A percentile compares a stretch with the other conserved stretches of the same genome.
These are phyloP conservation scores for Perccottus glenii DNA, from an alignment of 2,113 vertebrate genomes.

Conservation along the genomic window DNA sequence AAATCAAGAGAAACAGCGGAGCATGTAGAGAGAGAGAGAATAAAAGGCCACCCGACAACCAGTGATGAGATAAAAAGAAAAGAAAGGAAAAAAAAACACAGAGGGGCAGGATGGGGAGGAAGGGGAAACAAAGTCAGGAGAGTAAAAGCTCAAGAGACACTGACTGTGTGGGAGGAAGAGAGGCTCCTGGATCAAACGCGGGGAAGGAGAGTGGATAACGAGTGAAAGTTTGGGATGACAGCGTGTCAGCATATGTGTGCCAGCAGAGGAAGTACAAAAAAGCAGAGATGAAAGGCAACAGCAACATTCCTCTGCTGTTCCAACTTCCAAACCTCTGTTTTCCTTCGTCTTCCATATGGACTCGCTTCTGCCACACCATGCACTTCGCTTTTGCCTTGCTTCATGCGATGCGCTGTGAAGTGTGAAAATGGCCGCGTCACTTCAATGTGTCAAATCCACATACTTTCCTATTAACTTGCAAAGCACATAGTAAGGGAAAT, in stretches of 20 bases:
- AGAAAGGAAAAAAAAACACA: constrained; percentile 23
- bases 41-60: constrained; percentile 49
- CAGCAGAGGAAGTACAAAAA: constrained; percentile 19
- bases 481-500: constrained; percentile 10
- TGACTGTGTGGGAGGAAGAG: constrained; percentile 53
- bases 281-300: constrained; percentile 30
- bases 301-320: constrained; percentile 16
- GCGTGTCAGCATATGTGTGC: constrained; percentile 9
- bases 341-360: neutral
- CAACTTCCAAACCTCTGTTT: constrained; percentile 1
- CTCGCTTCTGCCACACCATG: neutral
- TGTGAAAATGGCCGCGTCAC: constrained; percentile 44
- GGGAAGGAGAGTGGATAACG: constrained; percentile 39
- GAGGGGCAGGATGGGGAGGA: constrained; percentile 51
- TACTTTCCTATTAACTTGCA: constrained; percentile 7
- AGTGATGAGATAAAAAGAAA: constrained; percentile 41
- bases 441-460: constrained; percentile 35
- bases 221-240: constrained; percentile 54
- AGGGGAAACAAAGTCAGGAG: constrained; percentile 66
- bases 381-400: constrained; percentile 1
- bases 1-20: constrained; percentile 31
- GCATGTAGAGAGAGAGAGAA: constrained; percentile 28
- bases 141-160: constrained; percentile 53
- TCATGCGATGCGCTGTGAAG: constrained; percentile 36
- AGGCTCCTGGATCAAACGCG: constrained; percentile 41